Evolutionary conservation across 2,113 vertebrate species (phyloP), one percentile per base, ranked within the genome.

Genomic region (Sigmodon hispidus): DNA sequence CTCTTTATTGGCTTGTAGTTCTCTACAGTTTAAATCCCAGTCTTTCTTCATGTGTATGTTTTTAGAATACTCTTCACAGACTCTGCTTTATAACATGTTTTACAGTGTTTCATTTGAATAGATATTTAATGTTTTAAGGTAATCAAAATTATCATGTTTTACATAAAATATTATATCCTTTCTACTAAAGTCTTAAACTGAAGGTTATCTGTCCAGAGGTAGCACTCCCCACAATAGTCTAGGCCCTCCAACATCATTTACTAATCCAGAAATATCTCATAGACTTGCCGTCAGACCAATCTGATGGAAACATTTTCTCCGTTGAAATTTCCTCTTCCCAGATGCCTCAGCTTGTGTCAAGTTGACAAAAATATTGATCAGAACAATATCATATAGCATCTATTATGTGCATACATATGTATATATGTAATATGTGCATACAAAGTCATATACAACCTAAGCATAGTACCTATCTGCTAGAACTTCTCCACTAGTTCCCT

Each of bases 41-140:
- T 59, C 3, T 9, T 48, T 85, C 72, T 70, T 93, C 19, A 45
- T 36, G 52, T 65, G 67, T 9, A 29, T 2, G 0, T 63, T 61
- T 63, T 73, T 48, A n/a, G 94, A 17, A 65, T 76, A 40, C 61
- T 10, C 83, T 34, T 77, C 55, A 26, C 0, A 76, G 55, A 72
- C n/a, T 89, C 72, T 91, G n/a, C 36, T 12, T 90, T 91, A 63
- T 80, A 67, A 63, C 36, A 92, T 89, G 55, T 89, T 92, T 29
- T 29, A 21, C 26, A 69, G 17, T 76, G 21, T 80, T 92, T 90
- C 72, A 34, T 86, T 93, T 89, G 50, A 84, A 84, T 22, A 69
- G 31, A 55, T 45, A 11, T 83, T 94, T 91, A 84, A 67, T 67
- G 91, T 48, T 95, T 85, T 87, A 87, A 79, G 61, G 24, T 52